phyloP scores from a whole-genome alignment of 53 echinoderm and acorn worm species.

The Hippasteria phrygiana region DNA sequence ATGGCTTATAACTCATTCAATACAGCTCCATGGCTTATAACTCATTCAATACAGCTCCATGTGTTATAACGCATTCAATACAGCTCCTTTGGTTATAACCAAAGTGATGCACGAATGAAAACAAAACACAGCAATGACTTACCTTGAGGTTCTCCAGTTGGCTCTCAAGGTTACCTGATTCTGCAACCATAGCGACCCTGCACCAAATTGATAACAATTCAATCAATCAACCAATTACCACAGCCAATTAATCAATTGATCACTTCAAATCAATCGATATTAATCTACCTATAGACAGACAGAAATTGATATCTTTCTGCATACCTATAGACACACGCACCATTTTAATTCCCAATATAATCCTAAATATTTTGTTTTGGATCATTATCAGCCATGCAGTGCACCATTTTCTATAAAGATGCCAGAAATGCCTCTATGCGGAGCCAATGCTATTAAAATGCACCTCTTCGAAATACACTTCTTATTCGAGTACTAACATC shows the following conservation, averaged over 20 bases:
- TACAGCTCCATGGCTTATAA: too few species aligned
- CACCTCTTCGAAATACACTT: neutral
- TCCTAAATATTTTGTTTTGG: too few species aligned
- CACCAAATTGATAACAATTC: neutral
- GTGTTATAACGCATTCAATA: too few species aligned
- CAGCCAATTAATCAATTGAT: neutral
- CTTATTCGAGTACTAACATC: neutral
- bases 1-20: too few species aligned
- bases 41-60: too few species aligned
- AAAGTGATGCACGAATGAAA: neutral
- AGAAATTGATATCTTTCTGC: too few species aligned
- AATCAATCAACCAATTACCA: neutral
- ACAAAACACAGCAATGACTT: neutral
- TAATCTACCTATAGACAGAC: too few species aligned
- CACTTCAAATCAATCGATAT: neutral
- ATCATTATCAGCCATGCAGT: too few species aligned
- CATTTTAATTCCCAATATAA: too few species aligned
- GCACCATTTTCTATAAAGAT: neutral
- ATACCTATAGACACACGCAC: too few species aligned
- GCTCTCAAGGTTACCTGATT: slow-evolving; percentile 96
- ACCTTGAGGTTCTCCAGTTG: slow-evolving; percentile 98
- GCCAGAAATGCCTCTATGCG: neutral
- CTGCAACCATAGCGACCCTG: slow-evolving; percentile 98
- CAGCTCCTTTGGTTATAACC: neutral
- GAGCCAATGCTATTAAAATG: neutral